Percentiles rank a stretch among this genome's conserved stretches.
phyloP scores from a whole-genome alignment of 2,113 vertebrate genomes.

The Hyaena hyaena region DNA sequence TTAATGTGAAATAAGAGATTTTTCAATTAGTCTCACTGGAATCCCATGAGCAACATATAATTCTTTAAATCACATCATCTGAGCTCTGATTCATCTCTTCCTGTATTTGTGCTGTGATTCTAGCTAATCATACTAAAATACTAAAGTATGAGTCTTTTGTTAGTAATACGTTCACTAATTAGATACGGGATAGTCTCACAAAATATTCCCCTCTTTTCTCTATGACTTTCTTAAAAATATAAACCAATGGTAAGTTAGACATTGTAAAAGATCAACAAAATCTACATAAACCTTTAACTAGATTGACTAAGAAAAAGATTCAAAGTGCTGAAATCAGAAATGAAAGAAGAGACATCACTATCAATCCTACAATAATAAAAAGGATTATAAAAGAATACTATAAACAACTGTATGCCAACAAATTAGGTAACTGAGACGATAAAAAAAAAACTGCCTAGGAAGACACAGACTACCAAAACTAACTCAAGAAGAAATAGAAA shows the following conservation, averaged over 20 bases:
- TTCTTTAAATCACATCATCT: constrained; percentile 48
- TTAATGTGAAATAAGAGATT: background rate
- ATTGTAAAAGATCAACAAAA: constrained; percentile 10
- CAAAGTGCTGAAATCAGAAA: background rate
- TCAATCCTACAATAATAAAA: background rate
- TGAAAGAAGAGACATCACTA: background rate
- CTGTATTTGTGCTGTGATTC: constrained; percentile 29
- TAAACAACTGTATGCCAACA: background rate
- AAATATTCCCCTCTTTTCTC: background rate
- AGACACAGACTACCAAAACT: background rate
- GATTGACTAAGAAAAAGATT: background rate
- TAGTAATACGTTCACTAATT: background rate
- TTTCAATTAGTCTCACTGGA: background rate
- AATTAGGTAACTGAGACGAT: background rate
- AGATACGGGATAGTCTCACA: background rate
- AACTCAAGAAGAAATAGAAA: background rate
- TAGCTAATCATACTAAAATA: background rate
- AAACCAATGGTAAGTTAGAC: background rate
- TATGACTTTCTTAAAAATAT: background rate
- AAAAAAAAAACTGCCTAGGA: background rate
- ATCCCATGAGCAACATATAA: background rate
- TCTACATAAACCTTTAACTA: background rate
- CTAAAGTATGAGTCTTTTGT: background rate
- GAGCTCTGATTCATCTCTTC: constrained; percentile 56
- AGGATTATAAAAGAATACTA: background rate